phyloP scores from a whole-genome alignment of 2,888 invertebrate genomes.

The Seladonia tumulorum region DNA sequence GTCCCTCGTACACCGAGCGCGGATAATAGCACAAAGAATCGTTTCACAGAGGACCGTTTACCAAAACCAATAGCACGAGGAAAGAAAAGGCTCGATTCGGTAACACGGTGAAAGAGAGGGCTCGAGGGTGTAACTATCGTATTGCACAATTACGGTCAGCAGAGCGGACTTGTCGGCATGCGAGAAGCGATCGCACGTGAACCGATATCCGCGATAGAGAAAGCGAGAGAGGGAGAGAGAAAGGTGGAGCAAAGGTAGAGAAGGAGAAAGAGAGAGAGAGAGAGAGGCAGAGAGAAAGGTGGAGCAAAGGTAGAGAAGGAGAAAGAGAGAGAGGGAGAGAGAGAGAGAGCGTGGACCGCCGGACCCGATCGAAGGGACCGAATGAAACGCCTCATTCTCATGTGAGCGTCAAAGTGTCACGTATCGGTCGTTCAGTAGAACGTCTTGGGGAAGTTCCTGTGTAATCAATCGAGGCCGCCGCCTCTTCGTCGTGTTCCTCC shows the following conservation, averaged over 20 bases:
- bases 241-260: neutral
- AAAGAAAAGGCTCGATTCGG: conserved; percentile 5
- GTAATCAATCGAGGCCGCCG: conserved; percentile 62
- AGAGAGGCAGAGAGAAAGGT: neutral
- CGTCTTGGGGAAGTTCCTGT: conserved; percentile 48
- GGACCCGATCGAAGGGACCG: conserved; percentile 49
- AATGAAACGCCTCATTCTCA: conserved; percentile 53
- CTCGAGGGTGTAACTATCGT: conserved; percentile 29
- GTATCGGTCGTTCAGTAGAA: conserved; percentile 60
- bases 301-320: neutral
- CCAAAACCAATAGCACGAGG: neutral
- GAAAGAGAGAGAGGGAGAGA: neutral
- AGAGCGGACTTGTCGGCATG: conserved; percentile 36
- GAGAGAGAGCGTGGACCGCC: neutral
- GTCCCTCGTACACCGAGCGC: neutral
- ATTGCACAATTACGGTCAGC: conserved; percentile 38
- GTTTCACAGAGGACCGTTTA: conserved; percentile 10
- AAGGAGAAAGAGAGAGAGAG: neutral
- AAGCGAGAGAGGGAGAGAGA: neutral
- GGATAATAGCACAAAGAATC: conserved; percentile 17
- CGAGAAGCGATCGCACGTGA: conserved; percentile 29
- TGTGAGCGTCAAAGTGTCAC: conserved; percentile 58
- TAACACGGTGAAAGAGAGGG: conserved; percentile 19
- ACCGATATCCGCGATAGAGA: conserved; percentile 37
- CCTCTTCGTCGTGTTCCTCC: conserved; percentile 5